Conservation (phyloP, 2,888 invertebrate species). For the Euzophera pinguis region DNA sequence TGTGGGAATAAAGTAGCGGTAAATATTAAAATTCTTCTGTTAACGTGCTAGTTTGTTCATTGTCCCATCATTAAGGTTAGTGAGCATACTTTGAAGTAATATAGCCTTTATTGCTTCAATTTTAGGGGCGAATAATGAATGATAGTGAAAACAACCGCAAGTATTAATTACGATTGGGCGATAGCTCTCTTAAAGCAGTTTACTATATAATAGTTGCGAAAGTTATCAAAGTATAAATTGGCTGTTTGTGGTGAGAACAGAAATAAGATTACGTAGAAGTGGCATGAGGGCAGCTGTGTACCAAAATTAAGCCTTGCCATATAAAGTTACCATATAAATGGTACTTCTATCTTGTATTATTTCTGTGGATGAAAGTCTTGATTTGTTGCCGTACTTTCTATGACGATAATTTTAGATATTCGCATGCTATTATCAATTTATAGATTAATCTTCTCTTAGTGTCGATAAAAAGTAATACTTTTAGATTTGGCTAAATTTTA, state of each 20-base stretch:
- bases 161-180: slow-evolving; percentile 2
- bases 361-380: too few species aligned
- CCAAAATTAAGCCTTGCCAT: too few species aligned
- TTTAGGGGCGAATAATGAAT: background rate
- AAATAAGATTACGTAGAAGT: too few species aligned
- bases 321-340: background rate
- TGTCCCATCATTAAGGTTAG: slow-evolving; percentile 7
- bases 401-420: too few species aligned
- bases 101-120: background rate
- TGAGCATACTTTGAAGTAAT: background rate
- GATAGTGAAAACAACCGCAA: background rate
- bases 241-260: background rate
- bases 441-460: too few species aligned
- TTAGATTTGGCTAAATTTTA: too few species aligned
- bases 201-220: background rate
- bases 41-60: slow-evolving; percentile 4
- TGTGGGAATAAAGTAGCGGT: slow-evolving; percentile 7
- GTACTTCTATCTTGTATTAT: too few species aligned
- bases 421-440: too few species aligned
- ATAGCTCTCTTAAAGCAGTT: slow-evolving; percentile 2
- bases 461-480: too few species aligned
- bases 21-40: background rate
- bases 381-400: too few species aligned
- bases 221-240: slow-evolving; percentile 4
- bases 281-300: too few species aligned